Evolutionary conservation across 1,140 invertebrate genomes (phyloP), one percentile per base, ranked within the genome.

Genomic region (Zaprionus gabonicus): DNA sequence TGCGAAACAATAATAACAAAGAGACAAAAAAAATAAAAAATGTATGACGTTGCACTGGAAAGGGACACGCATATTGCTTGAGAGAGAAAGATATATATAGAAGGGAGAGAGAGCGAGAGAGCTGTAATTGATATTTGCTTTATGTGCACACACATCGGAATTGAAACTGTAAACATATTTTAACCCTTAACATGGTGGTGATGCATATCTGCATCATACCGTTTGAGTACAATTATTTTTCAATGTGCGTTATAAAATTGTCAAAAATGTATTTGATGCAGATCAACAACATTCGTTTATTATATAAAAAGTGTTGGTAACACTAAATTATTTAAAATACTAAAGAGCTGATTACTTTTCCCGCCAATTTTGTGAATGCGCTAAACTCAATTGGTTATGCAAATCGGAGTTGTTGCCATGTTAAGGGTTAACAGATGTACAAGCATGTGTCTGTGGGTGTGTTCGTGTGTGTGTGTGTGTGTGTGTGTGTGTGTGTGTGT

Each of bases 91-190:
- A 25, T n/a, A 6, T 5, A 44, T 2, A 44, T n/a, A 17, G 41
- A 44, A 41, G 25, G 70, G 64, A 66, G 76, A 46, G 51, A 46
- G 74, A 34, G 59, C 44, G 73, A 64, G 38, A 68, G 56, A 63
- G 69, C 56, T 86, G 80, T 85, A 86, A 85, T 86, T 86, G 82
- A 85, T 85, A 85, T 85, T 85, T 85, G 68, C 82, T 79, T 85
- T 81, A 81, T 79, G 68, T 73, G 53, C 68, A 68, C 71, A 73
- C 60, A 79, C 76, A 85, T 58, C 69, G 76, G 76, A 75, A 85
- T 81, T 86, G 82, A 79, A 86, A 85, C 82, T 82, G 82, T 85
- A 85, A 85, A 85, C 82, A 85, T 71, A 74, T 74, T 83, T 83
- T 78, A 83, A 77, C 81, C n/a, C n/a, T n/a, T n/a, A n/a, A n/a